Conservation (phyloP, 1,140 invertebrate genomes). For the Drosophila ogumai region DNA sequence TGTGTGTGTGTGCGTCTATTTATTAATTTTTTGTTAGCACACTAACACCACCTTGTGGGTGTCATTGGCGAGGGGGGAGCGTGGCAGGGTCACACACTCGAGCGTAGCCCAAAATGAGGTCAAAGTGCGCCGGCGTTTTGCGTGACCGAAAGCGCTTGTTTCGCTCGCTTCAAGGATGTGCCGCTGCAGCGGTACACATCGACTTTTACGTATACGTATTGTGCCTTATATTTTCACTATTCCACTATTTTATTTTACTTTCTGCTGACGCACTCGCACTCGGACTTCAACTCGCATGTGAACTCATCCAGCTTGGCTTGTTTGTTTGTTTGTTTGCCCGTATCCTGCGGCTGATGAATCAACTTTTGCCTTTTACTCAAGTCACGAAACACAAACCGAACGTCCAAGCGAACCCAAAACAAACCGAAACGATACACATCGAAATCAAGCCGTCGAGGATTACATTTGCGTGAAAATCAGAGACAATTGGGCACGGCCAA, state of each 20-base stretch:
- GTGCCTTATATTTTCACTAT: constrained; percentile 79
- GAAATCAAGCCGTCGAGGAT: constrained; percentile 60
- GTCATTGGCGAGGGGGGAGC: not conserved
- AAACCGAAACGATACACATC: constrained; percentile 22
- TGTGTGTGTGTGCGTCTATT: constrained; percentile 37
- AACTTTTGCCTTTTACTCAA: constrained; percentile 81
- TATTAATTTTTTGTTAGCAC: not conserved
- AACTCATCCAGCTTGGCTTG: constrained; percentile 30
- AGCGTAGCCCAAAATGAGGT: constrained; percentile 72
- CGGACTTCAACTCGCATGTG: constrained; percentile 22
- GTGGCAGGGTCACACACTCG: constrained; percentile 33
- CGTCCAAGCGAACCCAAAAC: constrained; percentile 39
- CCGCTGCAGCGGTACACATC: constrained; percentile 26
- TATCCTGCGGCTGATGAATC: constrained; percentile 82
- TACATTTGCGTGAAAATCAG: constrained; percentile 78
- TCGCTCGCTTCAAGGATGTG: constrained; percentile 19
- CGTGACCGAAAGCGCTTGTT: constrained; percentile 39
- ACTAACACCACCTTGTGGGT: constrained; percentile 7
- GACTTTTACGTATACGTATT: constrained; percentile 36
- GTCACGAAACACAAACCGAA: constrained; percentile 79
- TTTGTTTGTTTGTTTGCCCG: constrained; percentile 38
- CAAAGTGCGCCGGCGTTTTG: constrained; percentile 68
- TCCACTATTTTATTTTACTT: constrained; percentile 81
- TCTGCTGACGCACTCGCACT: constrained; percentile 71
- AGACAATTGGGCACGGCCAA: constrained; percentile 64